phyloP scores from a whole-genome alignment of 2,113 vertebrate genomes.

The Macquaria ambigua region DNA sequence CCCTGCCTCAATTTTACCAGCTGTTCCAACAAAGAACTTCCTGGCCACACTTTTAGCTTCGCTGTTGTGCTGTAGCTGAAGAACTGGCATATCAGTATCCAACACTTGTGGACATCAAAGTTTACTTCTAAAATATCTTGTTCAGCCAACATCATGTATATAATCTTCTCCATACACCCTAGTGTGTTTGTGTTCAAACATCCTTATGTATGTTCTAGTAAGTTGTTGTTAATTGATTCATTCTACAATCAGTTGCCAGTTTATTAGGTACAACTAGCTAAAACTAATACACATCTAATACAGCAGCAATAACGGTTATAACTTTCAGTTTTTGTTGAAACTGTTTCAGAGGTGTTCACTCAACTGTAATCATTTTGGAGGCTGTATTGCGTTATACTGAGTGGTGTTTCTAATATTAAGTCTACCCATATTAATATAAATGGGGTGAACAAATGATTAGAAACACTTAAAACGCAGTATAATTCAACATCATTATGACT shows the following conservation, averaged over 20 bases:
- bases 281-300: too few species aligned
- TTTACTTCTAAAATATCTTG: neutral
- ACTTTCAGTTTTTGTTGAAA: too few species aligned
- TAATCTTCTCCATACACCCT: neutral
- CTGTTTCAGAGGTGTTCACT: too few species aligned
- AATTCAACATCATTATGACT: neutral
- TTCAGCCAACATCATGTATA: neutral
- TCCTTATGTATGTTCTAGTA: too few species aligned
- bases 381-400: neutral
- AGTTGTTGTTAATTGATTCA: too few species aligned
- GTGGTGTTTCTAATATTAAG: neutral
- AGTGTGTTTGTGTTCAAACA: neutral
- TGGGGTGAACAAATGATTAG: neutral
- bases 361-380: too few species aligned
- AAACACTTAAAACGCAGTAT: neutral
- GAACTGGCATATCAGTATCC: neutral
- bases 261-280: too few species aligned
- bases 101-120: slow-evolving; percentile 2
- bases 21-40: slow-evolving; percentile 62
- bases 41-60: slow-evolving; percentile 14
- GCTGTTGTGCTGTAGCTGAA: neutral
- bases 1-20: slow-evolving; percentile 40
- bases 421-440: neutral
- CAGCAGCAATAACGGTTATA: too few species aligned
- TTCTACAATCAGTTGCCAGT: too few species aligned